Conservation (phyloP, 2,888 invertebrate genomes). For the Synanthedon vespiformis region DNA sequence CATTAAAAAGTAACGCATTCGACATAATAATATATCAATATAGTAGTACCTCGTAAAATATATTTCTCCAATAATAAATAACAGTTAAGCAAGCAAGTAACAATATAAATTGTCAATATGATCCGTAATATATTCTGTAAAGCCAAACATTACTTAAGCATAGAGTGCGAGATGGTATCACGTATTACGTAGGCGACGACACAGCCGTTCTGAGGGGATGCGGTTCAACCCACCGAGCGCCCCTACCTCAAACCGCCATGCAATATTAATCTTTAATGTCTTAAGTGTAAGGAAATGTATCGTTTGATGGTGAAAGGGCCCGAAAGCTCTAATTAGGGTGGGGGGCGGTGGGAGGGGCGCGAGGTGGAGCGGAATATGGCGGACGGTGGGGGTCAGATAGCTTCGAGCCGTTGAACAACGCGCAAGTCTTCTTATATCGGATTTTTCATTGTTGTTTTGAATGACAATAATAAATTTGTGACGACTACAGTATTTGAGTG, state of each 20-base stretch:
- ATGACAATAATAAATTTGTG: too few species aligned
- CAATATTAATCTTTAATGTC: slow-evolving; percentile 58
- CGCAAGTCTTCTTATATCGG: slow-evolving; percentile 21
- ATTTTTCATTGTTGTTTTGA: too few species aligned
- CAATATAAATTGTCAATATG: background rate
- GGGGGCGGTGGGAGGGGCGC: slow-evolving; percentile 61
- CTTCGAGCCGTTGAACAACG: slow-evolving; percentile 31
- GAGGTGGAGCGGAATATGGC: slow-evolving; percentile 62
- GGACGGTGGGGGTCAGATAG: slow-evolving; percentile 56
- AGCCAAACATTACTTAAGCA: background rate
- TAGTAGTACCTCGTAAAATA: too few species aligned
- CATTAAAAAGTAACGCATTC: too few species aligned
- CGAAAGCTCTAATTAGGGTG: slow-evolving; percentile 51
- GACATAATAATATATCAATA: too few species aligned
- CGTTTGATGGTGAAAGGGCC: slow-evolving; percentile 33
- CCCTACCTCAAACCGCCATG: slow-evolving; percentile 21
- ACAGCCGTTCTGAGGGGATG: slow-evolving; percentile 45
- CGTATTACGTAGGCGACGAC: slow-evolving; percentile 53
- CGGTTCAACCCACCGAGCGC: slow-evolving; percentile 41
- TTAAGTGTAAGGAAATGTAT: slow-evolving; percentile 45
- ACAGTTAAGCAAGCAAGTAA: too few species aligned
- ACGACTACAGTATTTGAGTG: too few species aligned
- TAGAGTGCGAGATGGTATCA: slow-evolving; percentile 12
- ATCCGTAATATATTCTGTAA: background rate
- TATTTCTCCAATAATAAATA: too few species aligned